These are phyloP conservation scores for Trachymyrmex septentrionalis DNA, from an alignment of 1,140 invertebrate genomes.

Conservation along the genomic window DNA sequence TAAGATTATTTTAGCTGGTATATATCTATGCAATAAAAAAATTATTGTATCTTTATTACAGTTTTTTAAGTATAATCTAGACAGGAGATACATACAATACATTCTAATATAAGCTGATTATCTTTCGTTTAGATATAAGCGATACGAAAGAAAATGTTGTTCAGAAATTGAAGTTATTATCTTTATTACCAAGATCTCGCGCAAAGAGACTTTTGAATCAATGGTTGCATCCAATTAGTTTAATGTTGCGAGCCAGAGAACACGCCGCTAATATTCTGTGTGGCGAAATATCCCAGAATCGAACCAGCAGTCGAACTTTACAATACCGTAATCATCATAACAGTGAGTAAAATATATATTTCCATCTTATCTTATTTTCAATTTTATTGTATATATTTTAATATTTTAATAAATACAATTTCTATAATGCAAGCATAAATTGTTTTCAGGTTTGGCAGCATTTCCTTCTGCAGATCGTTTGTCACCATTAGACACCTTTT, in stretches of 20 bases:
- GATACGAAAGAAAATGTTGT: conserved; percentile 89
- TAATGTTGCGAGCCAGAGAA: conserved; percentile 92
- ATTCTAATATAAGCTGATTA: not conserved
- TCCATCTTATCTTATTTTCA: too few species aligned
- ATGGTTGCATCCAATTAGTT: conserved; percentile 92
- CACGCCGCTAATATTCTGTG: conserved; percentile 92
- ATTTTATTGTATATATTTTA: too few species aligned
- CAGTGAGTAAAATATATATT: conserved; percentile 72
- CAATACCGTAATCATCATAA: conserved; percentile 84
- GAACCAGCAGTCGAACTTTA: conserved; percentile 77
- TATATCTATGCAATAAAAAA: conserved; percentile 53
- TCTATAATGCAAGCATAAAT: not conserved
- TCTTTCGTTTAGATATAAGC: conserved; percentile 88
- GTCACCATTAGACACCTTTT: conserved; percentile 93
- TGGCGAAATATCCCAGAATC: conserved; percentile 87
- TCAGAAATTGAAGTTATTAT: conserved; percentile 91
- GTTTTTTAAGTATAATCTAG: conserved; percentile 18
- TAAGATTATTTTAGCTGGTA: conserved; percentile 93
- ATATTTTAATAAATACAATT: not conserved
- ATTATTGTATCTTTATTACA: not conserved
- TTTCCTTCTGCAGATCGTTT: conserved; percentile 91
- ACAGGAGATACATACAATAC: not conserved
- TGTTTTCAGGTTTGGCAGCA: conserved; percentile 88
- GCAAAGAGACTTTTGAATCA: conserved; percentile 92
- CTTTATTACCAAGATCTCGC: conserved; percentile 91